Base-by-base conservation (phyloP, 2,888 invertebrate species). In the Thysanoteuthis rhombus region DNA sequence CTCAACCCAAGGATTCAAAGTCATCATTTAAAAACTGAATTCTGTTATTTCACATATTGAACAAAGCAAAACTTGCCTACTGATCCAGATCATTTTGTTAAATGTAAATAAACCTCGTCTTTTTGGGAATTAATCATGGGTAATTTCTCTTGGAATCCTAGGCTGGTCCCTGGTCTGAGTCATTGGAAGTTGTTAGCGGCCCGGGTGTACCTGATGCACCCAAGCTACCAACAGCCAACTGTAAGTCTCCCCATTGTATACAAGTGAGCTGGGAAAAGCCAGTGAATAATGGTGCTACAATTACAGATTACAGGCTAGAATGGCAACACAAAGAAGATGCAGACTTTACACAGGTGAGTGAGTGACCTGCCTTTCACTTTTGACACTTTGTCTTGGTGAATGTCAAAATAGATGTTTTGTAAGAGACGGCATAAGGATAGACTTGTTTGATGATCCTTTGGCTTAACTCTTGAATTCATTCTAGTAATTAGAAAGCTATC, bases 191-290 rank as follows among this genome's bases (percentile, higher is more conserved):
- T 95, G 97, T 98, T 90, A 98, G 98, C 94, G 98, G 98, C 19
- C 98, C 99, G 12, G 98, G 98, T 25, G 98, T 98, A 32, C 99
- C 99, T 0, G 98, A 98, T 95, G 97, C 98, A n/a, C 98, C 98
- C 1, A 96, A 97, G 52, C 98, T 98, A 25, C 97, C 97, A 0
- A 96, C 97, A 94, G 98, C 98, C 42, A 96, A 96, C 89, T 97
- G 98, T 94, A 98, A 98, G 96, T 98, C 98, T 90, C 97, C 98
- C 45, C 98, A 98, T 95, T 97, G 98, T 95, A 97, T 98, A 25
- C 97, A 97, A 93, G 97, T 99, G 94, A 97, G 98, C 94, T 99
- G 99, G 99, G 97, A 97, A 94, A 98, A 98, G 95, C 99, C 99
- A 0, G 97, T 97, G 89, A 98, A 98, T 96, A 99, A 99, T 97